Base-by-base conservation (phyloP, 2,797 vertebrate species). In the Tapirus indicus region DNA sequence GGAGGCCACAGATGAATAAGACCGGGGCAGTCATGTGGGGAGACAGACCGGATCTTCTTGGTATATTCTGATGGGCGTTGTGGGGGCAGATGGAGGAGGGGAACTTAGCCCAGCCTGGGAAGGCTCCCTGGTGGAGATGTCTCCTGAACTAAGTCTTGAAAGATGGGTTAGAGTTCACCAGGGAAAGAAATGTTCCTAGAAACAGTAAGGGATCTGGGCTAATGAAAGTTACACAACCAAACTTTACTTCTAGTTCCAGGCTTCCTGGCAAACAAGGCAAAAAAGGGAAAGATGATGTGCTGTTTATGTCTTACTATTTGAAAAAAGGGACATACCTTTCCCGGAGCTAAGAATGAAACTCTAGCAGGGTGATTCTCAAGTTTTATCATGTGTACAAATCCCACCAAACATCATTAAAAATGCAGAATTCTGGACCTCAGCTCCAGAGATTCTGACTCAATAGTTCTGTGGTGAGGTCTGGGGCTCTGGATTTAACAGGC, bases 301-400 rank as follows among this genome's bases (percentile, higher is more conserved):
- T 90, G 21, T 62, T 89, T 89, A 79, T 62, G 68, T 85, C 68
- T 78, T 68, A 27, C 21, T 56, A 13, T 68, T 58, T 56, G 75
- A 90, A 64, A 85, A 94, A 88, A 88, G 11, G 12, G 23, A 54
- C 66, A 41, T 35, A 29, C 4, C 29, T 62, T 86, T 66, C 58
- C 27, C 69, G 54, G 71, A 95, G 54, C 25, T 94, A 85, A 92
- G 89, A 95, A 75, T 6, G 21, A 90, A 94, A 89, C 27, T 84
- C 66, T 41, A 79, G 21, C 41, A 78, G 27, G 84, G 23, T 54
- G 27, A 93, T 78, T 92, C 52, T 96, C 38, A n/a, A 35, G 41
- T 56, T 64, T 93, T 89, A 71, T 87, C 69, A 2, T 47, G 11
- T 27, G n/a, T 60, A 86, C 71, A 97, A 90, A 64, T 93, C 25